Percentiles rank a stretch among this genome's conserved stretches.
Evolutionary conservation across 2,888 invertebrate genomes (phyloP).

Genomic region (Ophion costatus): DNA sequence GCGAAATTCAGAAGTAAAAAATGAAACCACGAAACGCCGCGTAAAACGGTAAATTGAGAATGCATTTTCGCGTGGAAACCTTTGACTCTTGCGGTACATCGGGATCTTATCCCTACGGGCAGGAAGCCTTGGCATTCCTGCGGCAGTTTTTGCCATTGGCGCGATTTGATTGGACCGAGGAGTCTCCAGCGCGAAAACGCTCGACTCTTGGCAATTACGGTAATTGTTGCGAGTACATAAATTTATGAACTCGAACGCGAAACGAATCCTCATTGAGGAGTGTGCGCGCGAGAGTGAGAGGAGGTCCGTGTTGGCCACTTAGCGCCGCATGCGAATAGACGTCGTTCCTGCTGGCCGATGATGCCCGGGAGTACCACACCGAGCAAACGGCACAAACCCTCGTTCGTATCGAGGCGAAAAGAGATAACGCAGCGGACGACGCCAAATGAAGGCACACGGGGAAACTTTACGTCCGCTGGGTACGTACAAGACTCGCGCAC

Average conservation of each 20-base stretch:
- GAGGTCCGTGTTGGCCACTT: slow-evolving; percentile 54
- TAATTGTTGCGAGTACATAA: slow-evolving; percentile 69
- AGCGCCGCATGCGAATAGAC: slow-evolving; percentile 66
- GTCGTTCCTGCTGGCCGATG: slow-evolving; percentile 56
- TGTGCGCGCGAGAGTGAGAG: slow-evolving; percentile 27
- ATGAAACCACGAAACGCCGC: too few relatives aligned
- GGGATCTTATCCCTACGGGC: slow-evolving; percentile 11
- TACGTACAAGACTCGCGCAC: not conserved
- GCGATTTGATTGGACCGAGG: slow-evolving; percentile 52
- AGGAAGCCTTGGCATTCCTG: slow-evolving; percentile 59
- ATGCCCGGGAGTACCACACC: slow-evolving; percentile 23
- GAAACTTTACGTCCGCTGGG: not conserved
- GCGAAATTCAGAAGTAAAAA: too few relatives aligned
- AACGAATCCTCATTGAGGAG: slow-evolving; percentile 67
- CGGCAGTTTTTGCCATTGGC: slow-evolving; percentile 52
- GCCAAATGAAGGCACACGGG: not conserved
- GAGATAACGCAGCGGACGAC: slow-evolving; percentile 39
- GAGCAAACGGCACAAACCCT: not conserved
- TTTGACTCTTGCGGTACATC: slow-evolving; percentile 13
- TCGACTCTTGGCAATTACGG: slow-evolving; percentile 65
- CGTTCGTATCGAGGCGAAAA: slow-evolving; percentile 28
- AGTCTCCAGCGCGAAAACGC: slow-evolving; percentile 29
- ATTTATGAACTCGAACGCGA: slow-evolving; percentile 71
- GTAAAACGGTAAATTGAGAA: too few relatives aligned
- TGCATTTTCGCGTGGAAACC: too few relatives aligned